Base-by-base conservation (phyloP, 35 echinoderm and acorn worm species). In the Chiridota heheva region DNA sequence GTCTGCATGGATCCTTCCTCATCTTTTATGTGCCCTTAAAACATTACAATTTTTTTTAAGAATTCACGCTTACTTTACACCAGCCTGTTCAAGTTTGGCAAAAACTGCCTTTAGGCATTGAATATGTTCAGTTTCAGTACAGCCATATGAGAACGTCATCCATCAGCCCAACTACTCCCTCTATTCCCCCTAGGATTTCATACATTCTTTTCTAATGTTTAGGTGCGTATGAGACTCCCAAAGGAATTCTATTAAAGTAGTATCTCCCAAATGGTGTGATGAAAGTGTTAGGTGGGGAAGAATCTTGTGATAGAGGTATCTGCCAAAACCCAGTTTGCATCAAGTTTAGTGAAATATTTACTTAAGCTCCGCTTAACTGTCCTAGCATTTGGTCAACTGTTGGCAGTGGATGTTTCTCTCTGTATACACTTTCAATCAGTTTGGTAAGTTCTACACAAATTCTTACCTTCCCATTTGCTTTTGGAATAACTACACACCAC, bases 211-310 rank as follows among this genome's bases (percentile, higher is more conserved):
- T 32, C 38, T 88, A 82, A 43, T 73, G 35, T 60, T 93, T 85
- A 22, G 77, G 90, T 24, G 67, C 90, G 7, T 67, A 88, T 42
- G 70, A 80, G 10, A 93, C 88, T 20, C 90, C 83, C 46, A 93
- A 93, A 5, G 84, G 90, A 33, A 88, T 33, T 12, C 90, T 48
- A 49, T 81, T 86, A 42, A 88, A 93, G 16, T 17, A 38, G 29
- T 73, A 93, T 48, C 79, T 28, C 90, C 73, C 81, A 47, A 72
- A 86, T 16, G 89, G 89, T 60, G 82, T 80, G 4, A 86, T 82
- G 84, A 92, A 92, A 17, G 76, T 87, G 8, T 76, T 87, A 0
- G 87, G 59, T 35, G 36, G 36, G 2, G 63, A 5, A 32, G 58
- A 49, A 27, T 88, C 35, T 60, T n/a, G 25, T 20, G 40, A 30